phyloP scores from a whole-genome alignment of 2,797 vertebrate genomes.

The Saguinus oedipus region DNA sequence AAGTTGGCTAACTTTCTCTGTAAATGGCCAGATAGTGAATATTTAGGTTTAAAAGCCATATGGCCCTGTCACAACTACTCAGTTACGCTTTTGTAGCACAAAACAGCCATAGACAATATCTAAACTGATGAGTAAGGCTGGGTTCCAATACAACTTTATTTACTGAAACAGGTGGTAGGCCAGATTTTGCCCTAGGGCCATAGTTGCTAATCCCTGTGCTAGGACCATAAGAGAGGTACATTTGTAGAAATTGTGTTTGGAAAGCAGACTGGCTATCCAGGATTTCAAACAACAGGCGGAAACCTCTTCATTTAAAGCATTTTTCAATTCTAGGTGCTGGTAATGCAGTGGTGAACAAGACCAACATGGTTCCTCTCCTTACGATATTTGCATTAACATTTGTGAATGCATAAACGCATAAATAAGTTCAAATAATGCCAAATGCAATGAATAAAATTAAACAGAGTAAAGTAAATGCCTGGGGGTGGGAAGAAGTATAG shows the following conservation, averaged over 20 bases:
- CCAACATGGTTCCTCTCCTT: background rate
- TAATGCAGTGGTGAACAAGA: background rate
- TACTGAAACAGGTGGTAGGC: background rate
- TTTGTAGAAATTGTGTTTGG: background rate
- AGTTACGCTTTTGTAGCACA: background rate
- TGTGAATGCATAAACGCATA: background rate
- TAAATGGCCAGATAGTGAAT: background rate
- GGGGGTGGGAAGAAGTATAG: background rate
- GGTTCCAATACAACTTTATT: slow-evolving; percentile 1
- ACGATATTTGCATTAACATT: background rate
- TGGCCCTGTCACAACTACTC: background rate
- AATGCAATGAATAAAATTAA: background rate
- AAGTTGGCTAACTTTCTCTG: background rate
- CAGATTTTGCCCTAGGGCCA: background rate
- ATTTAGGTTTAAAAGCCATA: background rate
- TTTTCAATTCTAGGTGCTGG: background rate
- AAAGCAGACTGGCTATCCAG: background rate
- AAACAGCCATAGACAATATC: background rate
- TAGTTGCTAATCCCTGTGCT: background rate
- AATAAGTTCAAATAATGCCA: background rate
- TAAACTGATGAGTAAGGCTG: background rate
- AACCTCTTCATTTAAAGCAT: background rate
- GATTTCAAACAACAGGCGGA: background rate
- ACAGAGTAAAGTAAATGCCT: background rate
- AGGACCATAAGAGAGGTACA: background rate